Conservation (phyloP, 2,797 vertebrate genomes). For the Thamnophis elegans region DNA sequence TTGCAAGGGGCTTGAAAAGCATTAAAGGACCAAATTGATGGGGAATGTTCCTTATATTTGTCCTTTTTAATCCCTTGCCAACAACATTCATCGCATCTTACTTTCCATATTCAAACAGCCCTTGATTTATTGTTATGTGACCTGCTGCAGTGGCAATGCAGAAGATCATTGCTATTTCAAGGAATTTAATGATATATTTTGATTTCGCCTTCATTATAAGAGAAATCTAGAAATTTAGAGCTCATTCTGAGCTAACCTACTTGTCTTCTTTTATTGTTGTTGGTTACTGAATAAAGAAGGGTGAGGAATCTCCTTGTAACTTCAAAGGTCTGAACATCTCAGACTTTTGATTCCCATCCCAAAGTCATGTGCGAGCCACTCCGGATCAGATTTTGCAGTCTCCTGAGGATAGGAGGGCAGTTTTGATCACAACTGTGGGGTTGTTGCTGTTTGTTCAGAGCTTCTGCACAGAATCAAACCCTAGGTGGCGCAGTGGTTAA, state of each 20-base stretch:
- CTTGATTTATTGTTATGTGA: not conserved
- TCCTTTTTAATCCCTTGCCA: not conserved
- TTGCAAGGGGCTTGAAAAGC: not conserved
- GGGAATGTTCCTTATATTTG: not conserved
- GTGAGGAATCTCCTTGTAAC: not conserved
- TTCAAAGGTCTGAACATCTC: not conserved
- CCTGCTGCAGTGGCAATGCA: too few species aligned
- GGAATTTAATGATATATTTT: not conserved
- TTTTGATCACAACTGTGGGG: not conserved
- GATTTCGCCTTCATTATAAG: not conserved
- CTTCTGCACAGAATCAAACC: not conserved
- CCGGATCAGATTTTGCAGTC: not conserved
- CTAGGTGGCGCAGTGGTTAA: not conserved
- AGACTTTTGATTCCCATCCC: not conserved
- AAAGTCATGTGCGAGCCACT: not conserved
- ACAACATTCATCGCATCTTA: not conserved
- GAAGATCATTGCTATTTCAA: not conserved
- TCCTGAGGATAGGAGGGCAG: not conserved
- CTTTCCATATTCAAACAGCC: not conserved
- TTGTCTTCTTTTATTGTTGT: not conserved
- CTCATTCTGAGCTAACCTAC: not conserved
- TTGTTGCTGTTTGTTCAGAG: not conserved
- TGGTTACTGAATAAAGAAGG: not conserved
- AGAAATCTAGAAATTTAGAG: not conserved
- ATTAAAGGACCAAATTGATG: not conserved